These are phyloP conservation scores for Poeciliopsis retropinna DNA, from an alignment of 2,113 vertebrate genomes.

Conservation along the genomic window DNA sequence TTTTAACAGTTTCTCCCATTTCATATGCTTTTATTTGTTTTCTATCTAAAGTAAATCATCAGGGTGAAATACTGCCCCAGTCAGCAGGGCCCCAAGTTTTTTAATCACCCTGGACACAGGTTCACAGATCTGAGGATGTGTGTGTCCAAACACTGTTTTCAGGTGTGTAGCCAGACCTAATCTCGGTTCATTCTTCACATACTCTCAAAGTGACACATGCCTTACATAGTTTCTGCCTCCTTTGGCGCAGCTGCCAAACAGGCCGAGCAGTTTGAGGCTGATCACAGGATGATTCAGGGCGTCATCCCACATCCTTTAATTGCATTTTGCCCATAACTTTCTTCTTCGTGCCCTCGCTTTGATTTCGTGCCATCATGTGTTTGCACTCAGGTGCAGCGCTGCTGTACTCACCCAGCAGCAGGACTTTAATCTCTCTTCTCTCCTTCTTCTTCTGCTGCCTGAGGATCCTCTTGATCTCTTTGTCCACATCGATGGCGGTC, in stretches of 20 bases:
- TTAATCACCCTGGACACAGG: neutral
- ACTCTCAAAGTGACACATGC: constrained; percentile 45
- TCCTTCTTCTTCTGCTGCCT: constrained; percentile 83
- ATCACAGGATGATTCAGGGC: neutral
- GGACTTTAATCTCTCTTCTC: constrained; percentile 84
- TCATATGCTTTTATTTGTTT: neutral
- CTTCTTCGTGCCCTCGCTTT: neutral
- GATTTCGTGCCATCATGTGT: neutral
- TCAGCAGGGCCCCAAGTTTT: neutral
- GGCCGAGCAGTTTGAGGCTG: constrained; percentile 13
- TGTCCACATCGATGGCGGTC: constrained; percentile 75
- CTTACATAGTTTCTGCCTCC: constrained; percentile 37
- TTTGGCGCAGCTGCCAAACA: constrained; percentile 38
- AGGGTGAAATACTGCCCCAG: neutral
- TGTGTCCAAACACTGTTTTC: neutral
- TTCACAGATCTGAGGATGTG: constrained; percentile 1
- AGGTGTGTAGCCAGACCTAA: constrained; percentile 16
- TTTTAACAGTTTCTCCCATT: neutral
- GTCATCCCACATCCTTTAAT: neutral
- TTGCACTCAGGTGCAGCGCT: neutral
- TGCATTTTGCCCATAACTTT: neutral
- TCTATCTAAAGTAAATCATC: neutral
- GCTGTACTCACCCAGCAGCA: constrained; percentile 84
- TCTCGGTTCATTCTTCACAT: constrained; percentile 39
- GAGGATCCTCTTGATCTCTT: constrained; percentile 83